Conservation (phyloP, 2,888 invertebrate species). For the Germaria angustata region DNA sequence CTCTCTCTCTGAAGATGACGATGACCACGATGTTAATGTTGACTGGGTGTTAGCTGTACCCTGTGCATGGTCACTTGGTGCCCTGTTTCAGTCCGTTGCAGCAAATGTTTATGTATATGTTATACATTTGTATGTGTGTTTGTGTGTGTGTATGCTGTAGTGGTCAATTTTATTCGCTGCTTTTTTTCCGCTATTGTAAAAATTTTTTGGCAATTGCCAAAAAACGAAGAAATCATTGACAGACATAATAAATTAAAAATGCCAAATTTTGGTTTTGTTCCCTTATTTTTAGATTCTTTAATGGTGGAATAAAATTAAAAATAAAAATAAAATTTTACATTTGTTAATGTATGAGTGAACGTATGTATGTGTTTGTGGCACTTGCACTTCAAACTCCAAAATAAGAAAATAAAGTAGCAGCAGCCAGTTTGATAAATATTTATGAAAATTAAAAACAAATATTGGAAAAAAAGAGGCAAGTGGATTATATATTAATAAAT, state of each 20-base stretch:
- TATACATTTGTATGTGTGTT: neutral
- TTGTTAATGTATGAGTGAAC: neutral
- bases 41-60: conserved; percentile 48
- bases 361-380: neutral
- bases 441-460: conserved; percentile 65
- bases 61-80: conserved; percentile 43
- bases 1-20: neutral
- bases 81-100: neutral
- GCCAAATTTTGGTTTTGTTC: conserved; percentile 54
- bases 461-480: neutral
- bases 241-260: conserved; percentile 79
- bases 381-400: conserved; percentile 39
- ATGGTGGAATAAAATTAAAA: conserved; percentile 52
- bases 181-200: conserved; percentile 56
- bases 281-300: conserved; percentile 56
- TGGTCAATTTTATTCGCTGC: conserved; percentile 59
- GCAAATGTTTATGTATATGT: neutral
- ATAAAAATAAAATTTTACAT: conserved; percentile 35
- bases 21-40: neutral
- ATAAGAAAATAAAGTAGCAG: conserved; percentile 42
- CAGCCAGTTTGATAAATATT: conserved; percentile 61
- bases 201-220: conserved; percentile 73
- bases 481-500: neutral
- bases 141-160: neutral
- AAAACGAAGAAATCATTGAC: conserved; percentile 78